Evolutionary conservation across 2,888 invertebrate genomes (phyloP), one percentile per base, ranked within the genome.

Genomic region (Morinoia aosen): DNA sequence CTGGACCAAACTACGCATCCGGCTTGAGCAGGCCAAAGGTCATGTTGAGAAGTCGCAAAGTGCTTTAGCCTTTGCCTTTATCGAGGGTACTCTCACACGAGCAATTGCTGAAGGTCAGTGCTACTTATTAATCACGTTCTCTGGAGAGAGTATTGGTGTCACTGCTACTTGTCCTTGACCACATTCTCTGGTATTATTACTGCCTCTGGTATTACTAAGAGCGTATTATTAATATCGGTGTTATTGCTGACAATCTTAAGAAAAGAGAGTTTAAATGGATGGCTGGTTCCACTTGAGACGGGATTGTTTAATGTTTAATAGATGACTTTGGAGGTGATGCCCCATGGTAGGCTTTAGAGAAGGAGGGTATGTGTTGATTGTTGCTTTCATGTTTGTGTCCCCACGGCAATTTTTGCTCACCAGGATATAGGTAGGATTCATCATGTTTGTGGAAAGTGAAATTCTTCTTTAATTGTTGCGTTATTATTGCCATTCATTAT

Each of bases 21-120:
- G 98, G 97, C 97, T 99, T 40, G 97, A 97, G 0, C 98, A 98
- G 97, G 97, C 99, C 0, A 98, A 98, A 96, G 97, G 98, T 10
- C 99, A 99, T 97, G 97, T 99, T 0, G 98, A 98, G 58, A 97
- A 97, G 96, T 97, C 97, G 58, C 95, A 98, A 96, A 98, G 98
- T 96, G 98, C 98, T 33, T 97, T 99, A 96, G 98, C 98, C 0
- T 99, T 99, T 97, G 98, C 98, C 0, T 99, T 99, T 97, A 98
- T 99, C 96, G 99, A 99, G 97, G 99, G 99, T 1, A 98, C 98
- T 96, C 97, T 99, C 96, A 98, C 99, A 33, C 97, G 98, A 97
- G 99, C 99, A 3, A 98, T 99, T 97, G 98, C 98, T 97, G 98
- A 98, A 97, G 98, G 97, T 97, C 97, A 96, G 96, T 57, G 58